phyloP scores from a whole-genome alignment of 2,888 invertebrate genomes.

The Napeogenes sylphis region DNA sequence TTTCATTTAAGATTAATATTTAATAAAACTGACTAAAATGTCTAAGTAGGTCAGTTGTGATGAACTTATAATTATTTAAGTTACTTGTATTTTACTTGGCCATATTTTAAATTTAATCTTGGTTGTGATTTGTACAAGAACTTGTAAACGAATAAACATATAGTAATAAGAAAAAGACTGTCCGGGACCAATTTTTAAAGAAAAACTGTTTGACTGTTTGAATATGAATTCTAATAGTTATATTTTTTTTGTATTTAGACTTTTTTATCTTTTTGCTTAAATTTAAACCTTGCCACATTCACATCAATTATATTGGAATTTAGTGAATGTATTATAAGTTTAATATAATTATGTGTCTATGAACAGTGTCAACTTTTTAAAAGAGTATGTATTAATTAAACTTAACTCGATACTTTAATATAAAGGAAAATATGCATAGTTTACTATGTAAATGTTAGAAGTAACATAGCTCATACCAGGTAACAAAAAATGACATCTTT shows the following conservation, averaged over 20 bases:
- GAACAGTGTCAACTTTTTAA: not conserved
- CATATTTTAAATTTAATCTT: not conserved
- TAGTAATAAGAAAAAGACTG: conserved; percentile 20
- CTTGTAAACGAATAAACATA: not conserved
- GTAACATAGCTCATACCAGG: too few relatives aligned
- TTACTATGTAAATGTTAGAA: too few relatives aligned
- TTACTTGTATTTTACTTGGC: not conserved
- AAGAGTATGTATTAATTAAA: not conserved
- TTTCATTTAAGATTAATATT: not conserved
- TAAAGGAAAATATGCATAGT: too few relatives aligned
- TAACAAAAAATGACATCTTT: too few relatives aligned
- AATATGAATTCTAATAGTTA: not conserved
- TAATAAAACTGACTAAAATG: not conserved
- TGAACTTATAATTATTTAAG: not conserved
- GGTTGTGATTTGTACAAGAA: conserved; percentile 4
- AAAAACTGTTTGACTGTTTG: not conserved
- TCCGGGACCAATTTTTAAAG: conserved; percentile 35
- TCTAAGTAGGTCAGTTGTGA: not conserved
- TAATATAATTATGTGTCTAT: not conserved
- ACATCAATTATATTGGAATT: too few relatives aligned
- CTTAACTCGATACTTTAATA: too few relatives aligned
- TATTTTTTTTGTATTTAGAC: too few relatives aligned
- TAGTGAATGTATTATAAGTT: not conserved
- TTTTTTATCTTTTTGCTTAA: too few relatives aligned
- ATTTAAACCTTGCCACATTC: too few relatives aligned